phyloP scores from a whole-genome alignment of 1,140 invertebrate genomes.

The Hylyphantes graminicola region DNA sequence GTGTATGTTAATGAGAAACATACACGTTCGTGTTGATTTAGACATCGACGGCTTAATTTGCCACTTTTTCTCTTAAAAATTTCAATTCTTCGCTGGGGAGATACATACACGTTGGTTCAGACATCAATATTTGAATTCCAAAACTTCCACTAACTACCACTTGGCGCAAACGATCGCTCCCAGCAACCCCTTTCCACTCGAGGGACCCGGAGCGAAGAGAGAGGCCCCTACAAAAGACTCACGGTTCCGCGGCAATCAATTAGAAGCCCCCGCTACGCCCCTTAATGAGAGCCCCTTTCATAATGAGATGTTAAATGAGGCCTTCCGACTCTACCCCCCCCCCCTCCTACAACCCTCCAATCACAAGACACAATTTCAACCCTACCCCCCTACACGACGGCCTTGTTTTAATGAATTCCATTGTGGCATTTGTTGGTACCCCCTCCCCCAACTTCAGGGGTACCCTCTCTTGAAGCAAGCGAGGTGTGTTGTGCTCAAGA shows the following conservation, averaged over 20 bases:
- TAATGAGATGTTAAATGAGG: slow-evolving; percentile 61
- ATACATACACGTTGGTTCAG: too few species aligned
- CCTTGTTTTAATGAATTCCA: slow-evolving; percentile 58
- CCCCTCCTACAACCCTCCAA: slow-evolving; percentile 54
- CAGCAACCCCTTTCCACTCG: slow-evolving; percentile 37
- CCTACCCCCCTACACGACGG: not conserved
- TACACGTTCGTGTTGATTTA: too few species aligned
- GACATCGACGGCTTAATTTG: too few species aligned
- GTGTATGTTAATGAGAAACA: too few species aligned
- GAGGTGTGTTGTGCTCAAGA: slow-evolving; percentile 50
- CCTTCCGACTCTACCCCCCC: slow-evolving; percentile 43
- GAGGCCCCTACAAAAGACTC: slow-evolving; percentile 48
- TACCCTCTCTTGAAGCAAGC: slow-evolving; percentile 40
- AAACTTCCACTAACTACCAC: not conserved
- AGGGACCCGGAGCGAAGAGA: slow-evolving; percentile 19
- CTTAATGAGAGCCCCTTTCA: slow-evolving; percentile 50
- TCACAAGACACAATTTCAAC: slow-evolving; percentile 22
- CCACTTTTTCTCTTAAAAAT: too few species aligned
- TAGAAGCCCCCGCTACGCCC: slow-evolving; percentile 46
- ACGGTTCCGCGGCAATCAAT: slow-evolving; percentile 54
- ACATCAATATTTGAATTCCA: not conserved
- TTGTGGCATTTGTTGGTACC: slow-evolving; percentile 41
- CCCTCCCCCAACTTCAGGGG: not conserved
- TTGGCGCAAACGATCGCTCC: slow-evolving; percentile 38
- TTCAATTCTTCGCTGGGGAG: too few species aligned